Percentiles rank a stretch among this genome's conserved stretches.
phyloP scores from a whole-genome alignment of 2,113 vertebrate genomes.

The Cariama cristata region DNA sequence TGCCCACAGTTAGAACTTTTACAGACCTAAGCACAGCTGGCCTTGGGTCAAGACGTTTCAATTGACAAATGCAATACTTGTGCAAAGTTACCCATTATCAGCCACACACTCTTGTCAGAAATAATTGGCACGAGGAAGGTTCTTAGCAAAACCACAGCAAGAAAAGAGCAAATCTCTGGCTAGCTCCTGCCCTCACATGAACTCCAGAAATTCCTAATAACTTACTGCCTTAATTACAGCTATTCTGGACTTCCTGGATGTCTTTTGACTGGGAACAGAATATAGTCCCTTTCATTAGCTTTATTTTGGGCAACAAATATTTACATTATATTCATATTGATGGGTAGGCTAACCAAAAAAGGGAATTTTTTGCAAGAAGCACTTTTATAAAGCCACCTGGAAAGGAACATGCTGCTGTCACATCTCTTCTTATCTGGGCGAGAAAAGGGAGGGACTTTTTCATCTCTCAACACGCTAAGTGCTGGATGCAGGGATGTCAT shows the following conservation, averaged over 20 bases:
- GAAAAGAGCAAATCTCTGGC: neutral
- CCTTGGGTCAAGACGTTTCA: neutral
- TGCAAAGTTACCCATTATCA: neutral
- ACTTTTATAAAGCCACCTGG: neutral
- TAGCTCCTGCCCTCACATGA: neutral
- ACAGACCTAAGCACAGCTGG: neutral
- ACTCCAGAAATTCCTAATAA: conserved; percentile 13
- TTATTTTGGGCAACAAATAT: neutral
- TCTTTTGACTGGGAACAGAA: neutral
- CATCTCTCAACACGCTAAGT: neutral
- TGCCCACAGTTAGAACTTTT: neutral
- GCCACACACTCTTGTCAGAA: neutral
- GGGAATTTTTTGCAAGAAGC: neutral
- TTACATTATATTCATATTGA: neutral
- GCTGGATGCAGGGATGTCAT: neutral
- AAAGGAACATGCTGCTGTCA: neutral
- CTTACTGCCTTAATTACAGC: conserved; percentile 2
- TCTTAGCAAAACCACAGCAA: neutral
- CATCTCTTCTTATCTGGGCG: neutral
- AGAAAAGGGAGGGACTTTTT: neutral
- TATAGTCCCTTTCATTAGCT: neutral
- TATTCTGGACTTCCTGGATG: neutral
- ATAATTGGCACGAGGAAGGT: neutral
- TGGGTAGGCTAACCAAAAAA: neutral
- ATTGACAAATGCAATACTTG: neutral